These are phyloP conservation scores for Phragmatobia fuliginosa DNA, from an alignment of 2,888 invertebrate species.

Conservation along the genomic window DNA sequence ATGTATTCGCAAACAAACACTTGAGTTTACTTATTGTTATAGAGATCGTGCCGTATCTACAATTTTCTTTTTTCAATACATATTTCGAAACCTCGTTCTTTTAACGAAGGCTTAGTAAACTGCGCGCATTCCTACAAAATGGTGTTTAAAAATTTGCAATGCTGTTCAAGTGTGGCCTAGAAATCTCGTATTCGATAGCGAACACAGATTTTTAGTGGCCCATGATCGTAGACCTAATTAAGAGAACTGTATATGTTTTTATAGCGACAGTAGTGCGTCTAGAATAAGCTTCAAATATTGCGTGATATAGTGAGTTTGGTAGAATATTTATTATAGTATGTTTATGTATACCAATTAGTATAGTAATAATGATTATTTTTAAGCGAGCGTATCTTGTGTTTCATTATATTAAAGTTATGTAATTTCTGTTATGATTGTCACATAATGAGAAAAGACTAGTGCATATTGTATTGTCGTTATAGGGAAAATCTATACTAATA, in stretches of 20 bases:
- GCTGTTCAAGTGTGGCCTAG: slow-evolving; percentile 69
- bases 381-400: not conserved
- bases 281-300: slow-evolving; percentile 23
- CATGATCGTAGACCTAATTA: slow-evolving; percentile 60
- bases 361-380: not conserved
- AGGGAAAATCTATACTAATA: too few species aligned
- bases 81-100: slow-evolving; percentile 24
- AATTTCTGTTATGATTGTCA: not conserved
- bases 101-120: not conserved
- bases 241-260: slow-evolving; percentile 56
- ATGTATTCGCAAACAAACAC: slow-evolving; percentile 17
- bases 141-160: slow-evolving; percentile 70
- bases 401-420: not conserved
- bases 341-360: not conserved
- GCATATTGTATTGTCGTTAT: too few species aligned
- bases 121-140: slow-evolving; percentile 51
- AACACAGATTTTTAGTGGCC: slow-evolving; percentile 51
- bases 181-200: slow-evolving; percentile 65
- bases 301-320: not conserved
- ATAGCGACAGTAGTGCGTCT: slow-evolving; percentile 38
- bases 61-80: slow-evolving; percentile 40
- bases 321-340: not conserved
- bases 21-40: slow-evolving; percentile 20
- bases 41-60: slow-evolving; percentile 43
- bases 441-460: too few species aligned